Conservation (phyloP, 2,113 vertebrate genomes). For the Labeo rohita region DNA sequence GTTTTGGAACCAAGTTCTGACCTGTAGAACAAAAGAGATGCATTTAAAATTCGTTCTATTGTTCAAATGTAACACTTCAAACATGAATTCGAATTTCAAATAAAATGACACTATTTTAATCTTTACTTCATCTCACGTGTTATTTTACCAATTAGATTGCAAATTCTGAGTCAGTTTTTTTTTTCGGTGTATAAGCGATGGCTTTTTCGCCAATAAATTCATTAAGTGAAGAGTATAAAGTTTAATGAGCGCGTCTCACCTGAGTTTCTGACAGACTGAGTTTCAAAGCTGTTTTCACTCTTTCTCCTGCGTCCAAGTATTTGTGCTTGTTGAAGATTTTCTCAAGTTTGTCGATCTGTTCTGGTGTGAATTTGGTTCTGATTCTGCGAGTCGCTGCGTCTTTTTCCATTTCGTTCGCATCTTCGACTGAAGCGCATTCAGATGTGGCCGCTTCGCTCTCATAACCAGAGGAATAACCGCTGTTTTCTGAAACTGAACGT, state of each 20-base stretch:
- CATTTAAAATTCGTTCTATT: neutral
- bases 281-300: conserved; percentile 75
- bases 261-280: conserved; percentile 82
- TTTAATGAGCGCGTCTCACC: conserved; percentile 65
- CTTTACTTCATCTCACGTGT: no score
- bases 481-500: conserved; percentile 69
- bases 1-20: conserved; percentile 91
- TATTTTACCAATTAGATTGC: no score
- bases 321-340: conserved; percentile 80
- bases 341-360: conserved; percentile 80
- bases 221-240: neutral
- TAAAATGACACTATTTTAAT: no score
- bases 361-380: conserved; percentile 80
- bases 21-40: conserved; percentile 64
- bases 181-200: no score
- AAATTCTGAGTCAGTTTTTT: no score
- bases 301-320: conserved; percentile 78
- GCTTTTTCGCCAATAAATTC: no score
- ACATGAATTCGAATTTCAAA: no score
- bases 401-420: conserved; percentile 37
- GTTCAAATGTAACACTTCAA: neutral
- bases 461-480: conserved; percentile 74
- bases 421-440: conserved; percentile 51
- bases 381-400: conserved; percentile 65
- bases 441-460: conserved; percentile 73